Base-by-base conservation (phyloP, 2,888 invertebrate species). In the Carabus problematicus region DNA sequence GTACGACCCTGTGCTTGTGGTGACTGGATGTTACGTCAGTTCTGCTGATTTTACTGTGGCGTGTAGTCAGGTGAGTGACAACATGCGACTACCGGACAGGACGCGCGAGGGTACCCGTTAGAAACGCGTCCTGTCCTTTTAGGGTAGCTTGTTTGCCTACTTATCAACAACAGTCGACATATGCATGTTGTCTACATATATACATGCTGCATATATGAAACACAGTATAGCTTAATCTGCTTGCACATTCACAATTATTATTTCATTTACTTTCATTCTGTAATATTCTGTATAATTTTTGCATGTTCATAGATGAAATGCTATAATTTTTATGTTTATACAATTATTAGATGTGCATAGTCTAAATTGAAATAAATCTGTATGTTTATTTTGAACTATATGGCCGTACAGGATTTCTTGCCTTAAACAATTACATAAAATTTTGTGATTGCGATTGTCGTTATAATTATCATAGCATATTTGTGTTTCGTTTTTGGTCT, bases 91-190 rank as follows among this genome's bases (percentile, higher is more conserved):
- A 54, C 63, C 29, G 43, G 9, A 12, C 49, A 49, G 29, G 47
- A 62, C 47, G 61, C 66, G 66, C 56, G 40, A 56, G 56, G 40
- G 39, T 40, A 39, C 56, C 56, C 18, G 56, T 56, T 39, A 52
- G 52, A 52, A 52, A 52, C 52, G 52, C 43, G 49, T 41, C 59
- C 58, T 66, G 59, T 59, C 66, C 66, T 59, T 59, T 41, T 66
- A 66, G 59, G 59, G 66, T 29, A 66, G 59, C 66, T 58, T 58
- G 66, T 66, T 66, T 66, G 66, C 66, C 66, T 66, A 66, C 66
- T 66, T 66, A 66, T 47, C 12, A 29, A 16, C 52, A 19, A 11
- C 16, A 16, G 52, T 16, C 52, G 14, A 14, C 29, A 29, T 29
- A 29, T 29, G 29, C 29, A 29, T 29, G 29, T 29, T 29, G 29